Percentiles rank a stretch among this genome's conserved stretches.
phyloP scores from a whole-genome alignment of 1,140 invertebrate genomes.

The Rhagoletis zephyria region DNA sequence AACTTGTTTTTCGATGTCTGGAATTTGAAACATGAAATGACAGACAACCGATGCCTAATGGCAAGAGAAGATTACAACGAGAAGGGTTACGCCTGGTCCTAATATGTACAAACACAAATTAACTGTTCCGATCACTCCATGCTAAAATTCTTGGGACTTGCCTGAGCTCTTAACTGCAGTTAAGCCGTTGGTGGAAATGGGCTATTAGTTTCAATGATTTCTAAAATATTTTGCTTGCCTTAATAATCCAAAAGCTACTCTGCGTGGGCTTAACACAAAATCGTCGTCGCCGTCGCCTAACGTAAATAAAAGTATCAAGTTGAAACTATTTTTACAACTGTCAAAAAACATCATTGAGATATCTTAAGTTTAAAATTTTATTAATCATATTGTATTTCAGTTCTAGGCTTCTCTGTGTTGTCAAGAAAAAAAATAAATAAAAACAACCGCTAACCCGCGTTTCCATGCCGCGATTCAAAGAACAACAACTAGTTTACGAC shows the following conservation, averaged over 20 bases:
- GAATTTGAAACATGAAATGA: too few relatives aligned
- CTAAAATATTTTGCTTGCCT: background rate
- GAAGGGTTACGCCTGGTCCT: too few relatives aligned
- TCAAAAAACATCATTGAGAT: constrained; percentile 6
- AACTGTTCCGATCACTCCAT: too few relatives aligned
- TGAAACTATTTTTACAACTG: background rate
- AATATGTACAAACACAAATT: too few relatives aligned
- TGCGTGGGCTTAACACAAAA: background rate
- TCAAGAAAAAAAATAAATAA: background rate
- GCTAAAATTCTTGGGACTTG: too few relatives aligned
- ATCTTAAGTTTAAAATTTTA: constrained; percentile 29
- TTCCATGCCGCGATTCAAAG: background rate
- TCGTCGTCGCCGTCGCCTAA: too few relatives aligned
- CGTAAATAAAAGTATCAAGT: too few relatives aligned
- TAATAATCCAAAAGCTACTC: background rate
- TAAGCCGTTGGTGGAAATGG: too few relatives aligned
- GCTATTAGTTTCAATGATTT: background rate
- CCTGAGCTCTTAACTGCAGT: too few relatives aligned
- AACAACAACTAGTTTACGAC: background rate
- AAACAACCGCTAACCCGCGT: background rate
- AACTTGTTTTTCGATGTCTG: too few relatives aligned
- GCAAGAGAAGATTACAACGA: too few relatives aligned
- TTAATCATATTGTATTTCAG: constrained; percentile 22
- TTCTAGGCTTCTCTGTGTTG: background rate
- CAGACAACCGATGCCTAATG: too few relatives aligned